Evolutionary conservation across 2,113 vertebrate genomes (phyloP).

Genomic region (Elephas maximus): DNA sequence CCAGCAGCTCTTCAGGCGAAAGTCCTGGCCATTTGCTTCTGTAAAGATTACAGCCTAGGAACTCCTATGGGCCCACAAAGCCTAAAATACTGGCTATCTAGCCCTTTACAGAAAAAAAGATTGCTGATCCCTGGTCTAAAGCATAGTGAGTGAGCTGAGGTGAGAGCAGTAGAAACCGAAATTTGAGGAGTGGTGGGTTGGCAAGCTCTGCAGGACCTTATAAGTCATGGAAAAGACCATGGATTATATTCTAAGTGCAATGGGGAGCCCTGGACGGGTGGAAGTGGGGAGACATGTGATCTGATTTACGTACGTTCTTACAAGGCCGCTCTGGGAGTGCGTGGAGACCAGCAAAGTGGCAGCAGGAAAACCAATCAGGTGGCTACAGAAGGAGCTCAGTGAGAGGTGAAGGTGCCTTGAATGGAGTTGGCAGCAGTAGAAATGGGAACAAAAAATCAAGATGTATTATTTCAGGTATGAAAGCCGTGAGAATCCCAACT

Average conservation of each 20-base stretch:
- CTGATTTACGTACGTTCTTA: background rate
- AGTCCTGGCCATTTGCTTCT: too few species aligned
- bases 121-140: background rate
- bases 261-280: background rate
- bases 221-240: background rate
- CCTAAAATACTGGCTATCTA: background rate
- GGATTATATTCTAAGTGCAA: background rate
- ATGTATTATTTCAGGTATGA: background rate
- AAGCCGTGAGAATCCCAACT: background rate
- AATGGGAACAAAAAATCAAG: background rate
- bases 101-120: background rate
- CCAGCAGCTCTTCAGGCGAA: too few species aligned
- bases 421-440: background rate
- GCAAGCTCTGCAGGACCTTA: background rate
- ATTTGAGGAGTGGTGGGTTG: background rate
- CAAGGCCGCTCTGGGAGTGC: background rate
- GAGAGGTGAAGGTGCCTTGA: background rate
- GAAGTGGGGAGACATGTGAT: accelerated
- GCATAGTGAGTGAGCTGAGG: background rate
- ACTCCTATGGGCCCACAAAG: background rate
- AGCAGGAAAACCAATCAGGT: background rate
- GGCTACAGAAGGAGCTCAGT: background rate
- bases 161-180: background rate
- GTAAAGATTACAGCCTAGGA: too few species aligned
- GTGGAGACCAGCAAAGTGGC: background rate